Conservation (phyloP, 2,888 invertebrate species). For the Cryptops parisi region DNA sequence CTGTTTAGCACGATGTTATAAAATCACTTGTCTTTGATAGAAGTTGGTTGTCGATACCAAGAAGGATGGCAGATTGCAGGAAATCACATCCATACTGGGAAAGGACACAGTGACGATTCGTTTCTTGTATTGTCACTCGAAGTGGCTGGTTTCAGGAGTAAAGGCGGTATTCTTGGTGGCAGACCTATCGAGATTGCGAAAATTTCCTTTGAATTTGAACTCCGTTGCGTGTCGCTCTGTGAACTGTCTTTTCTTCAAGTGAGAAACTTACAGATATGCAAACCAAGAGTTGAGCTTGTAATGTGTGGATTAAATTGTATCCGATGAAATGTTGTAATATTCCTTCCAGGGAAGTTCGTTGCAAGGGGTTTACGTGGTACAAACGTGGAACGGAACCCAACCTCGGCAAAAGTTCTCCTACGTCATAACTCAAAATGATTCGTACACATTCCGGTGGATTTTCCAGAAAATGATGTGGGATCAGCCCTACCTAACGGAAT, state of each 20-base stretch:
- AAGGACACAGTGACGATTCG: constrained; percentile 36
- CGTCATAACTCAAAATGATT: constrained; percentile 31
- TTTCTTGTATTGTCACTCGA: constrained; percentile 36
- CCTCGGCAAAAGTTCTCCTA: constrained; percentile 28
- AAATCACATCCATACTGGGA: constrained; percentile 36
- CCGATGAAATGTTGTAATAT: too few species aligned
- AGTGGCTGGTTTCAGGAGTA: constrained; percentile 35
- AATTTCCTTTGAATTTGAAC: constrained; percentile 39
- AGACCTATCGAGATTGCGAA: constrained; percentile 33
- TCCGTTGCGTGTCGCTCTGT: constrained; percentile 38
- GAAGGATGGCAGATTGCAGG: constrained; percentile 38
- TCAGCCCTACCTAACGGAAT: constrained; percentile 11
- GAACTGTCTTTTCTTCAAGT: constrained; percentile 40
- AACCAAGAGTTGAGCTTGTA: too few species aligned
- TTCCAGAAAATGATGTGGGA: constrained; percentile 31
- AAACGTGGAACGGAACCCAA: constrained; percentile 33
- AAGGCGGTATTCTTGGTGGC: constrained; percentile 30
- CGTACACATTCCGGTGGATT: constrained; percentile 36
- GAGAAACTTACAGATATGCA: too few species aligned
- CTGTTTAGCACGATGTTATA: too few species aligned
- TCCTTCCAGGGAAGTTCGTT: constrained; percentile 31
- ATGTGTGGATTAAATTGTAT: constrained; percentile 1
- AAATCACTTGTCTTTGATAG: background rate
- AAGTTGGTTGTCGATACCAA: constrained; percentile 28
- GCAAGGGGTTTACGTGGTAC: constrained; percentile 31